Evolutionary conservation across 2,113 vertebrate genomes (phyloP).

Genomic region (Indicator indicator): DNA sequence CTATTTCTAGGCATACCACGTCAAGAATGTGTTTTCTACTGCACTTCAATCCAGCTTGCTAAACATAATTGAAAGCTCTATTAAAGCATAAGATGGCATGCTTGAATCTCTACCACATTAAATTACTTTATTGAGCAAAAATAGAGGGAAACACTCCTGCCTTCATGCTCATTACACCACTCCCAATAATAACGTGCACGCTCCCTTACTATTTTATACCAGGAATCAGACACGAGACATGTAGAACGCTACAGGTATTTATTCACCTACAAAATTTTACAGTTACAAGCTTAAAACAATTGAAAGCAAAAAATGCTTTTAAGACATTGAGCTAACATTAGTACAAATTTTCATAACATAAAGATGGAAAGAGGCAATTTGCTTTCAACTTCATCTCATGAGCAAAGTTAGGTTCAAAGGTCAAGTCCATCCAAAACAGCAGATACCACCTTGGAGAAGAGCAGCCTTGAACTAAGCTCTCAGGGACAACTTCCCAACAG

Average conservation of each 20-base stretch:
- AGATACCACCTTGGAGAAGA: background rate
- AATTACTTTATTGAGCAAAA: slow-evolving; percentile 6
- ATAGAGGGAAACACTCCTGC: background rate
- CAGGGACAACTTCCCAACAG: background rate
- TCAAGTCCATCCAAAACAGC: background rate
- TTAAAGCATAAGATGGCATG: background rate
- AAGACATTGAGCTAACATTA: background rate
- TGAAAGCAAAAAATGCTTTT: background rate
- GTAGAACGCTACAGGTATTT: background rate
- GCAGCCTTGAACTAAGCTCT: background rate
- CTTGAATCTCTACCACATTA: background rate
- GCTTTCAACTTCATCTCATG: background rate
- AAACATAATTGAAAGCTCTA: background rate
- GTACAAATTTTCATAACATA: background rate
- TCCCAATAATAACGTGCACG: background rate
- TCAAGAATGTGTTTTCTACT: background rate
- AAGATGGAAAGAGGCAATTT: background rate
- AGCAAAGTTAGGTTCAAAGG: background rate
- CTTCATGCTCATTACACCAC: background rate
- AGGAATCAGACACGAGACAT: background rate
- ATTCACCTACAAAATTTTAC: background rate
- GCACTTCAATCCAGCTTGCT: background rate
- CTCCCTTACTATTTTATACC: background rate
- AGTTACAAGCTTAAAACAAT: background rate
- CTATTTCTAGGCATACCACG: background rate